Percentiles rank a stretch among this genome's conserved stretches.
Conservation (phyloP, 1,140 invertebrate species). For the Druon quercuslanigerum region DNA sequence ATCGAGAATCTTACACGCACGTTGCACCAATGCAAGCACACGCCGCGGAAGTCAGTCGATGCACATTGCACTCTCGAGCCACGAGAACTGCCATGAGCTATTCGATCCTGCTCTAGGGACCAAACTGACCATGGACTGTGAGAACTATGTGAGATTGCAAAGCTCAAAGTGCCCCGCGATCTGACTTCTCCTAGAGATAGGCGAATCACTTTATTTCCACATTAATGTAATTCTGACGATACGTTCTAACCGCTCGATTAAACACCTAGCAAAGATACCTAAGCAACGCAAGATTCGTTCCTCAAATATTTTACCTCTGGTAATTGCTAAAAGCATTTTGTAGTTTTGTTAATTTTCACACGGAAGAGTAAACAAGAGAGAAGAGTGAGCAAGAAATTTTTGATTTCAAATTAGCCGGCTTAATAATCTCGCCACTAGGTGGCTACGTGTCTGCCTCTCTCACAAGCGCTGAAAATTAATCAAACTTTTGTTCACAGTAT, state of each 20-base stretch:
- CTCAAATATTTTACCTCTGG: too few species aligned
- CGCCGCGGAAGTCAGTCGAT: constrained; percentile 23
- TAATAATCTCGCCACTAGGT: too few species aligned
- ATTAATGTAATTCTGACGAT: constrained; percentile 28
- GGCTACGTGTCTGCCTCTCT: too few species aligned
- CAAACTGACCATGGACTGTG: constrained; percentile 26
- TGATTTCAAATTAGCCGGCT: too few species aligned
- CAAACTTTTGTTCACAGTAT: too few species aligned
- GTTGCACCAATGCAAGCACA: constrained; percentile 29
- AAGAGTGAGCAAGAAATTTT: too few species aligned
- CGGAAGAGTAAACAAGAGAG: too few species aligned
- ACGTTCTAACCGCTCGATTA: constrained; percentile 22
- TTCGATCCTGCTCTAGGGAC: constrained; percentile 17
- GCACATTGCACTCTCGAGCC: not conserved
- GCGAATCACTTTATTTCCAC: constrained; percentile 31
- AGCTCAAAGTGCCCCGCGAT: constrained; percentile 9
- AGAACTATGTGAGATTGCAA: constrained; percentile 16
- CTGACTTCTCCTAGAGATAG: constrained; percentile 22
- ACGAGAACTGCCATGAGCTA: constrained; percentile 1
- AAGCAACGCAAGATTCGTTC: too few species aligned
- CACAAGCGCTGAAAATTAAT: too few species aligned
- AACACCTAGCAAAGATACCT: constrained; percentile 9
- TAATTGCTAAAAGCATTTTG: too few species aligned
- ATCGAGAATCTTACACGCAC: constrained; percentile 37
- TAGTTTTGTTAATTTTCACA: too few species aligned